Evolutionary conservation across 2,113 vertebrate genomes (phyloP), one percentile per base, ranked within the genome.

Genomic region (Fregetta grallaria): DNA sequence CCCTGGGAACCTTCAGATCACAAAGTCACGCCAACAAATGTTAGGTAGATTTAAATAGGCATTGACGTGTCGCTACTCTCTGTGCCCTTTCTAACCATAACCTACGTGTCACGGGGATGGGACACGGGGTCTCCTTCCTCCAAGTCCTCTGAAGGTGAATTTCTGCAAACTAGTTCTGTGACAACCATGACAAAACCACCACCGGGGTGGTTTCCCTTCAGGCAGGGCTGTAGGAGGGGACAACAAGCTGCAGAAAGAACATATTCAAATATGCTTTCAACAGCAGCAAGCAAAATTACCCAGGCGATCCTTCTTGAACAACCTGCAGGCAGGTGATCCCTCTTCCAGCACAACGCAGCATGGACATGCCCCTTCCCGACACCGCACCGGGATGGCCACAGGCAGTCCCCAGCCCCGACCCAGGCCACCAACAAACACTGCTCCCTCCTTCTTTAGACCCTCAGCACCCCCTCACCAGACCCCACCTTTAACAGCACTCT

Each of bases 321-420:
- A 49, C 19, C 50, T 13, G 16, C 23, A 47, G 63, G 63, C 19
- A 86, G 19, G 18, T 7, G 8, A 70, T 73, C 18, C 18, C 26
- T 63, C 27, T 75, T 72, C 47, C 44, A 75, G 4, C 7, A 29
- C 53, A 68, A 61, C 0, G 4, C 8, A 49, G 34, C 10, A 15
- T 0, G 13, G 47, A 75, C 1, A 3, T 30, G 34, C 10, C 34
- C 34, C 76, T 9, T 23, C 25, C 36, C 5, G 2, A 89, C 30
- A 80, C 1, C 0, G 0, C n/a, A 62, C 16, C 1, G 3, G 40
- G 20, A 59, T 0, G 7, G 44, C 13, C 1, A 0, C 38, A 40
- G 25, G 34, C 44, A 11, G 20, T 10, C 7, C 19, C 50, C 58
- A 73, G 72, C 25, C 13, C 13, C 6, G 2, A 6, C 27, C 15